Evolutionary conservation across 2,797 vertebrate species (phyloP), one percentile per base, ranked within the genome.

Genomic region (Sebastes nivosus): DNA sequence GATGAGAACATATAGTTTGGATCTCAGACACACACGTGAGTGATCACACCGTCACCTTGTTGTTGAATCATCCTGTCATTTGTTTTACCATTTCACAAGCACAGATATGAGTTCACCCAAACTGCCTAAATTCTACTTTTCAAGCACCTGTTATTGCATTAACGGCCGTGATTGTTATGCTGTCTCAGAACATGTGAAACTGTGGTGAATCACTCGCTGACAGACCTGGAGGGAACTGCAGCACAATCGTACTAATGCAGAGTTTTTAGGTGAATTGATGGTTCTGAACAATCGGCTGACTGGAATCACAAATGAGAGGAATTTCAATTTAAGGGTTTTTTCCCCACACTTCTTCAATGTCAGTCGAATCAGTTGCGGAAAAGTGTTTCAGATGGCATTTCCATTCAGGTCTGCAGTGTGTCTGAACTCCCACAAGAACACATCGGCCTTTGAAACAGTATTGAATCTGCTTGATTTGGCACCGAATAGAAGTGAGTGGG

Each of bases 391-490:
- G 65, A 59, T 72, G 30, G 59, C 22, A 20, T 79, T 81, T 81
- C 1, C 3, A 71, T 72, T 79, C 61, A 57, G 66, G 61, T 79
- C 77, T 85, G 76, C 38, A 42, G 69, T 34, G 61, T 27, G 59
- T 85, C 27, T 60, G 65, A 82, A 61, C 63, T 73, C 76, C 72
- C 71, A 72, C 25, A 52, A 57, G 42, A 73, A 58, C 30, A 70
- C 59, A 12, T 36, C 6, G 2, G 52, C 11, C 52, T 84, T 75
- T 75, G 67, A 86, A 80, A 72, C 54, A 25, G 71, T 22, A 34
- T 7, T 27, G 50, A 79, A 72, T 70, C 52, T 72, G 38, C 57
- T 77, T 61, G 24, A 75, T 73, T 81, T 24, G 6, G 29, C 69
- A 68, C 16, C 13, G 34, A 54, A 54, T n/a, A 64, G 38, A 75